Base-by-base conservation (phyloP, 2,888 invertebrate genomes). In the Apamea crenata region DNA sequence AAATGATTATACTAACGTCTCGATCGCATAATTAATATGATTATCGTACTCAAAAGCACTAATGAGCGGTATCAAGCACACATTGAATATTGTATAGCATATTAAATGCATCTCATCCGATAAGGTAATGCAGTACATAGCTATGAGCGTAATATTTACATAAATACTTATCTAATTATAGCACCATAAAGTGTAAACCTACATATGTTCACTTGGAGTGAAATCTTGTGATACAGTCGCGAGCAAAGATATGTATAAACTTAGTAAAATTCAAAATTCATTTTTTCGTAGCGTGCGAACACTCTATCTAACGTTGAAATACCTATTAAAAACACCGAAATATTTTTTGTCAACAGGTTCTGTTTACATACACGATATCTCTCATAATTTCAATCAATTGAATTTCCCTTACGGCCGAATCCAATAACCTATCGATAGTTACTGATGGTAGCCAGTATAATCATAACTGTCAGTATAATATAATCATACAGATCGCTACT, bases 71-170 rank as follows among this genome's bases (percentile, higher is more conserved):
- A 29, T 56, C 18, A 40, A n/a, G 12, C 29, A 69, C n/a, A 12
- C n/a, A 32, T 10, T n/a, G n/a, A 6, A 59, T 18, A 12, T 40
- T 44, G 25, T 74, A 21, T 44, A 25, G 29, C 21, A 65, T 25
- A 59, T 36, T 75, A n/a, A 75, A n/a, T n/a, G 8, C 44, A 21
- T 36, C 29, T 50, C 29, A 77, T 36, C 21, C n/a, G n/a, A 36
- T 76, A 75, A 47, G 32, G 59, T 25, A 47, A 59, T 71, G 21
- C 21, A 74, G 14, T 12, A 40, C 29, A 40, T 44, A 44, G 32
- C 32, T 21, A 61, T 76, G n/a, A 18, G 29, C 36, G 47, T 77
- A 74, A 36, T 36, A 75, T 61, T 61, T 36, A 61, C 76, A 61
- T 47, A 29, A 29, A 29, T n/a, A 12, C 10, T n/a, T 44, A 56